Evolutionary conservation across 2,888 invertebrate genomes (phyloP).

Genomic region (Chaitophorus viminalis): DNA sequence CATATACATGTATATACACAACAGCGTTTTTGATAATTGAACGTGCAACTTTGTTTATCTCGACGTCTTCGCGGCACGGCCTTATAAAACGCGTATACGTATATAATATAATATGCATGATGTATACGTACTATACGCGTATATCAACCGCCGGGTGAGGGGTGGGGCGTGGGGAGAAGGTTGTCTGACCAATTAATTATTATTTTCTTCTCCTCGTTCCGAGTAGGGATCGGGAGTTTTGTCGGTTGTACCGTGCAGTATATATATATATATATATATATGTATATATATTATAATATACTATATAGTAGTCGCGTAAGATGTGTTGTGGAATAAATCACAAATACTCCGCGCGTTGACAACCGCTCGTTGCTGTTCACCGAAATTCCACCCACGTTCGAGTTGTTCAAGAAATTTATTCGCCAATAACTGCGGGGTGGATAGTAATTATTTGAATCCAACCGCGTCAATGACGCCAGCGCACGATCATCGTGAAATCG

Average conservation of each 20-base stretch:
- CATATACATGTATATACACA: too few species aligned
- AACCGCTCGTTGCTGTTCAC: background rate
- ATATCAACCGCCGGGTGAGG: too few species aligned
- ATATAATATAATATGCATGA: too few species aligned
- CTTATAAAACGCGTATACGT: too few species aligned
- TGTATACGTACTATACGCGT: too few species aligned
- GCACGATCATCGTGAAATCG: too few species aligned
- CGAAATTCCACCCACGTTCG: slow-evolving; percentile 13
- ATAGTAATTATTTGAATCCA: slow-evolving; percentile 43
- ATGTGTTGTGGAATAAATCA: slow-evolving; percentile 24
- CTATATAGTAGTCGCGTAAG: slow-evolving; percentile 7
- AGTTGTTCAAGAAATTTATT: slow-evolving; percentile 15
- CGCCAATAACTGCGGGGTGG: background rate
- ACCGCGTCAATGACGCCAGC: background rate
- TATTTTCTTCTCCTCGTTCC: slow-evolving; percentile 1
- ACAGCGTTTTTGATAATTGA: slow-evolving; percentile 28
- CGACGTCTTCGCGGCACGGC: background rate
- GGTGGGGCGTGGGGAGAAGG: too few species aligned
- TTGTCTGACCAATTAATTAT: slow-evolving; percentile 48
- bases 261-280: too few species aligned
- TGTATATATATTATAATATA: too few species aligned
- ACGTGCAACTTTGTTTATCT: slow-evolving; percentile 38
- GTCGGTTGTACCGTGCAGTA: slow-evolving; percentile 9
- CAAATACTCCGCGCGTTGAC: slow-evolving; percentile 14
- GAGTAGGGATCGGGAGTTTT: background rate